Percentiles rank a stretch among this genome's conserved stretches.
Conservation (phyloP, 2,888 invertebrate genomes). For the Erebia epiphron region DNA sequence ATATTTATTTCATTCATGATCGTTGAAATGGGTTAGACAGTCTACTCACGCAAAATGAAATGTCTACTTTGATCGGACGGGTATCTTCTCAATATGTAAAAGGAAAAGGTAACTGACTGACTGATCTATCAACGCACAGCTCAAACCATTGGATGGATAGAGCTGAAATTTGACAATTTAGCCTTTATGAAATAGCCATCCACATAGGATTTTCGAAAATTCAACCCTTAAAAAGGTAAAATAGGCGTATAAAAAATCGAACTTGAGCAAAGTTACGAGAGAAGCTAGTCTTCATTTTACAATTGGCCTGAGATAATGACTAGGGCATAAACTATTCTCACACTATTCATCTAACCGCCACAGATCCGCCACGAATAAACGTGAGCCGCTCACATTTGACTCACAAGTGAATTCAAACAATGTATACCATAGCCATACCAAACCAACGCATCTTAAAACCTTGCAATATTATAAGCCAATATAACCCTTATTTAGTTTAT, state of each 20-base stretch:
- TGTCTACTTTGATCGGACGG: no score
- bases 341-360: neutral
- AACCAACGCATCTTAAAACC: constrained; percentile 1
- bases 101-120: no score
- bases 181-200: no score
- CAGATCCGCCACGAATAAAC: constrained; percentile 4
- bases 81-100: no score
- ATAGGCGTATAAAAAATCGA: no score
- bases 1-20: neutral
- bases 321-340: neutral
- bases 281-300: no score
- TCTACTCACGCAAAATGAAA: neutral
- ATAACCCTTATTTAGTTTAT: neutral
- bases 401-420: constrained; percentile 13
- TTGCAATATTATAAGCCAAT: neutral
- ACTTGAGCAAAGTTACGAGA: no score
- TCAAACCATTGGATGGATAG: no score
- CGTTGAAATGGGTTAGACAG: neutral
- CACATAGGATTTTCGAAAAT: no score
- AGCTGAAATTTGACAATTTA: no score
- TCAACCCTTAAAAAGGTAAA: no score
- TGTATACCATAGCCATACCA: constrained; percentile 13
- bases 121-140: no score
- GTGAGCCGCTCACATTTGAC: constrained; percentile 10
- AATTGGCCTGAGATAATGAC: neutral